Base-by-base conservation (phyloP, 2,888 invertebrate genomes). In the Notodonta ziczac region DNA sequence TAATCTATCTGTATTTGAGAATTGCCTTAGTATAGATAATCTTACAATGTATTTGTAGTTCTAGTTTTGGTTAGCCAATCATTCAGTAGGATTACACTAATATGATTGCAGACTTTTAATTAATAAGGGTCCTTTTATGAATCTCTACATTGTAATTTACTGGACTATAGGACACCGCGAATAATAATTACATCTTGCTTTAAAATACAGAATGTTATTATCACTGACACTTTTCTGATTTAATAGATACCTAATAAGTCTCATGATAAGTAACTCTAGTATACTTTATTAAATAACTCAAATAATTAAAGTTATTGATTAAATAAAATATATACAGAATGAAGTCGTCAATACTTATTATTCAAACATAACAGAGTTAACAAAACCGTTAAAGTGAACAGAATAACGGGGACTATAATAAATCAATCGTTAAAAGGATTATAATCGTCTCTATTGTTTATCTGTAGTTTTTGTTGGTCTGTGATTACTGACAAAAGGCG, bases 351-450 rank as follows among this genome's bases (percentile, higher is more conserved):
- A 14, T 53, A 32, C 32, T 46, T 32, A 60, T 58, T 59, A 58
- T 60, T 63, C 59, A 61, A 53, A 60, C 61, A 63, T 66, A 63
- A 63, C 56, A 59, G 51, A 48, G 48, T 65, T 58, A 62, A 7
- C 24, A 60, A 57, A 35, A 63, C 59, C 57, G 58, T 65, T 62
- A 70, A 61, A 67, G 70, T 68, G 63, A 24, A 24, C 24, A 24
- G 24, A 67, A 68, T 76, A 81, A 81, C 82, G 78, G 80, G 63
- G 63, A 64, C 59, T 32, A 59, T 72, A 78, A 84, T 89, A 89
- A 90, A 91, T 91, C 87, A 88, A 80, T 69, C 70, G 73, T 77
- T 73, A 74, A 81, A 87, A 83, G 86, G 86, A 84, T 88, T 87
- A 86, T 86, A 75, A 86, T 84, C 78, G 81, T 58, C 74, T 77